Evolutionary conservation across 2,797 vertebrate genomes (phyloP).

Genomic region (Orestias chungarensis): DNA sequence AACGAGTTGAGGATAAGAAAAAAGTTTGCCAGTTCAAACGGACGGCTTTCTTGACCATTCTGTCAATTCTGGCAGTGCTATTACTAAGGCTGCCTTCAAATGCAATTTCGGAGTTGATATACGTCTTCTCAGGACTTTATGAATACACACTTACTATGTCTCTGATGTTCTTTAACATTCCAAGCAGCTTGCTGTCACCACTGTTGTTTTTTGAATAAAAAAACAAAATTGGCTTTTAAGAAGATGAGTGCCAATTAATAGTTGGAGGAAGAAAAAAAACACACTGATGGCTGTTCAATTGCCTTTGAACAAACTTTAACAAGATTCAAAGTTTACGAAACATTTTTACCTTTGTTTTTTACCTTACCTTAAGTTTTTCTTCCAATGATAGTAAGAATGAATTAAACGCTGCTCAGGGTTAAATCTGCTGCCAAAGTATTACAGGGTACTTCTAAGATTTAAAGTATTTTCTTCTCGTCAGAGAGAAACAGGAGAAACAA

Average conservation of each 20-base stretch:
- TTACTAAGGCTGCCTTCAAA: neutral
- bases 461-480: too few species aligned
- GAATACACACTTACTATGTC: neutral
- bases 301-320: too few species aligned
- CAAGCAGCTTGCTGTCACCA: neutral
- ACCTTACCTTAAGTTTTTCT: too few species aligned
- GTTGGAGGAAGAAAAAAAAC: too few species aligned
- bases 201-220: neutral
- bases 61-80: constrained; percentile 7
- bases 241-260: neutral
- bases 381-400: too few species aligned
- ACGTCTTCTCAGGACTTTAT: rapidly evolving
- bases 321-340: too few species aligned
- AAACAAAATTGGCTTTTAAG: neutral
- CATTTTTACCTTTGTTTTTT: too few species aligned
- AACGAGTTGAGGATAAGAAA: rapidly evolving
- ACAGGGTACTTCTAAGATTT: too few species aligned
- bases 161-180: neutral
- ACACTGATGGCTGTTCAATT: too few species aligned
- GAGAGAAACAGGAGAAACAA: too few species aligned
- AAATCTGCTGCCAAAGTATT: too few species aligned
- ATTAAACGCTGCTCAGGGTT: too few species aligned
- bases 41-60: constrained; percentile 21
- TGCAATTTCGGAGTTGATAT: neutral
- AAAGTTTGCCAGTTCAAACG: constrained; percentile 17